Conservation (phyloP, 2,797 vertebrate genomes). For the Crocidura indochinensis region DNA sequence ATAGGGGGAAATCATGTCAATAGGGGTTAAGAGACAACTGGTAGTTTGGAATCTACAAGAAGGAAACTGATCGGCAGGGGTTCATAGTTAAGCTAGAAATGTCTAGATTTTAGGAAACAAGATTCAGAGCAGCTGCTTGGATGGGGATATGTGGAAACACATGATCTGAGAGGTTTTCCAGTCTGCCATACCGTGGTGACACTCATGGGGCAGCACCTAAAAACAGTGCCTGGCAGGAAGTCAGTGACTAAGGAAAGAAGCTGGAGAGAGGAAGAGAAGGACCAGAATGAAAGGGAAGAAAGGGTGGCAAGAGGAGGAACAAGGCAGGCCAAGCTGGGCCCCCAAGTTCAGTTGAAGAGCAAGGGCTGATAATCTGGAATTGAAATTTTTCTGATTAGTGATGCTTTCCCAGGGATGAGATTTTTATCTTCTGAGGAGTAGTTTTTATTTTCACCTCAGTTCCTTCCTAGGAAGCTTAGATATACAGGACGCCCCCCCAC, state of each 20-base stretch:
- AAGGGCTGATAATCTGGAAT: not conserved
- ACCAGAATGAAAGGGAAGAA: not conserved
- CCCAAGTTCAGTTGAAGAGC: not conserved
- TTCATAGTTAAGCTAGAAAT: too few relatives aligned
- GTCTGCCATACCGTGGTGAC: not conserved
- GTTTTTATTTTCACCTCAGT: not conserved
- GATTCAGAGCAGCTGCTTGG: not conserved
- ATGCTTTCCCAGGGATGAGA: not conserved
- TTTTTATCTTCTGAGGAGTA: not conserved
- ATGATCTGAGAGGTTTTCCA: not conserved
- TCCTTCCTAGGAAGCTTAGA: conserved; percentile 28
- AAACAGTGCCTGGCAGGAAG: not conserved
- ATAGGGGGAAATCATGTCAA: too few relatives aligned
- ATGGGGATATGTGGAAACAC: not conserved
- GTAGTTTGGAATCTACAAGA: not conserved
- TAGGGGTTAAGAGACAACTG: too few relatives aligned
- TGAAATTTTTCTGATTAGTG: conserved; percentile 24
- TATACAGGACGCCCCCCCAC: conserved; percentile 26
- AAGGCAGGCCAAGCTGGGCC: too few relatives aligned
- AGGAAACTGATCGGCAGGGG: too few relatives aligned
- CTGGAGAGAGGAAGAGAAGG: not conserved
- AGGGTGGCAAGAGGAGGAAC: too few relatives aligned
- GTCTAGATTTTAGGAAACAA: not conserved
- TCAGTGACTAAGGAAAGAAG: too few relatives aligned
- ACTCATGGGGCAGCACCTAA: not conserved